Evolutionary conservation across 2,113 vertebrate species (phyloP).

Genomic region (Pandion haliaetus): DNA sequence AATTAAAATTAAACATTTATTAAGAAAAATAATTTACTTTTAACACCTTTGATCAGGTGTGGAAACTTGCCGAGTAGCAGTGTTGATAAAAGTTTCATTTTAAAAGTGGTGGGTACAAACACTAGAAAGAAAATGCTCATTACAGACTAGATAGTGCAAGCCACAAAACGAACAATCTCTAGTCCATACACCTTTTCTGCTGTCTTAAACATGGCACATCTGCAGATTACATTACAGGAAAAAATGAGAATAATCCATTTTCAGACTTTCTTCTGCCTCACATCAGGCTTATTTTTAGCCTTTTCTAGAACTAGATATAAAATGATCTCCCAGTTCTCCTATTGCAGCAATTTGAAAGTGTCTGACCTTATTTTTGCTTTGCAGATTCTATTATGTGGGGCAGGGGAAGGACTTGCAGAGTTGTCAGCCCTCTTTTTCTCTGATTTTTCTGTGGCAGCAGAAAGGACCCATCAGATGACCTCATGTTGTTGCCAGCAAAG

Average conservation of each 20-base stretch:
- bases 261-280: constrained; percentile 9
- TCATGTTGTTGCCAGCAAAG: background rate
- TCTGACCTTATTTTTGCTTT: constrained; percentile 59
- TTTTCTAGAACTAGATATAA: background rate
- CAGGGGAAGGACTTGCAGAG: background rate
- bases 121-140: background rate
- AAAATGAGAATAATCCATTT: constrained; percentile 61
- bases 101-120: background rate
- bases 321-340: constrained; percentile 37
- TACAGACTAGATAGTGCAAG: background rate
- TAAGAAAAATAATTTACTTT: background rate
- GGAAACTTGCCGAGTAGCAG: background rate
- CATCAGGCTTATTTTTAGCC: constrained; percentile 50
- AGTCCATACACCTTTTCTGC: background rate
- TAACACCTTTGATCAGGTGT: background rate
- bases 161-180: background rate
- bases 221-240: constrained; percentile 44
- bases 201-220: background rate
- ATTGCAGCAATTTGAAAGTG: constrained; percentile 35
- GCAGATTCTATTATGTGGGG: constrained; percentile 35
- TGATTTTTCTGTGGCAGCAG: background rate
- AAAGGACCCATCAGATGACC: background rate
- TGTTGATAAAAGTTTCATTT: background rate
- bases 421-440: background rate
- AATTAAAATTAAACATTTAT: background rate